Evolutionary conservation across 2,888 invertebrate genomes (phyloP).

Genomic region (Abscondita cerata): DNA sequence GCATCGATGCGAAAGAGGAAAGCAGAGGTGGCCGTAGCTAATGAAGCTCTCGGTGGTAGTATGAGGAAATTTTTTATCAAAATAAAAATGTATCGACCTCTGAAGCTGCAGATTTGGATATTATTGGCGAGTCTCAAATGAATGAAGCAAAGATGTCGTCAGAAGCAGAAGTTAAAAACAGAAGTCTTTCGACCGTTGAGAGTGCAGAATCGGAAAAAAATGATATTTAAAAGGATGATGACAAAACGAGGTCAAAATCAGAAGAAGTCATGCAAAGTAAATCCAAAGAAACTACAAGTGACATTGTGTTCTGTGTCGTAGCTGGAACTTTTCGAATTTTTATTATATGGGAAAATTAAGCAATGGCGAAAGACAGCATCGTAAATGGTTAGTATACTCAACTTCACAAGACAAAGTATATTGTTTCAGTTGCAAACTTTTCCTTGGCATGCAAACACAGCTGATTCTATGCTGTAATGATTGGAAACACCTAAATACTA

Average conservation of each 20-base stretch:
- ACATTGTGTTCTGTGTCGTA: background rate
- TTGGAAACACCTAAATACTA: background rate
- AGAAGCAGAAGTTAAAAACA: constrained; percentile 2
- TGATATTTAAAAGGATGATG: background rate
- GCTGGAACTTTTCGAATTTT: background rate
- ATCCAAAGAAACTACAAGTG: background rate
- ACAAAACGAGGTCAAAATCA: background rate
- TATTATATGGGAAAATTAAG: background rate
- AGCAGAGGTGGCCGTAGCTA: background rate
- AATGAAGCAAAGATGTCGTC: background rate
- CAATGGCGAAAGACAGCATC: background rate
- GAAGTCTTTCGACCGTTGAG: background rate
- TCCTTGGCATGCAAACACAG: background rate
- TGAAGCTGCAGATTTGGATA: constrained; percentile 1
- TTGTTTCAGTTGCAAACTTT: background rate
- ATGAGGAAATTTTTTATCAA: background rate
- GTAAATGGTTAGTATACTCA: background rate
- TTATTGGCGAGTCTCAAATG: background rate
- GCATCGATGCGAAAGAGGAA: background rate
- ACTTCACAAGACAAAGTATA: constrained; percentile 2
- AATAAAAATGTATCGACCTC: background rate
- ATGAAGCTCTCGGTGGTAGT: background rate
- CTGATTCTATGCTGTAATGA: background rate
- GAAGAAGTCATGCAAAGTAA: background rate
- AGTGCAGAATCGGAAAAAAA: background rate